These are phyloP conservation scores for Blastomussa wellsi DNA, from an alignment of 92 coral and sea anemone genomes.

Conservation along the genomic window DNA sequence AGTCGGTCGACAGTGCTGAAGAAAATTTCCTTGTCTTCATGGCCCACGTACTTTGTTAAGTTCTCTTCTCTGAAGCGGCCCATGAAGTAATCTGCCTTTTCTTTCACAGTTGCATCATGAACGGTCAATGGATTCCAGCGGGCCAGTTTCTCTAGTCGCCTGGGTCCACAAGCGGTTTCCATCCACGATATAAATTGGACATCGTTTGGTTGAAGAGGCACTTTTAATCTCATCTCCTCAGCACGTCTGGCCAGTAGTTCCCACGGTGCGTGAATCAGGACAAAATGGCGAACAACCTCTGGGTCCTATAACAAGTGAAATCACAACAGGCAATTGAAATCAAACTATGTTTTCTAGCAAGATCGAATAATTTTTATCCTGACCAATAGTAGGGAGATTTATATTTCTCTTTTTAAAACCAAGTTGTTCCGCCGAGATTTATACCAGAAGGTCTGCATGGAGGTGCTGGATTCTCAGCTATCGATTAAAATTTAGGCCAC, in stretches of 20 bases:
- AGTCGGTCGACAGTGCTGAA: conserved; percentile 54
- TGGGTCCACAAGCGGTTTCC: conserved; percentile 54
- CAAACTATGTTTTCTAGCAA: neutral
- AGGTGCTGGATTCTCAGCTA: too few species aligned
- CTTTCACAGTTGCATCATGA: conserved; percentile 60
- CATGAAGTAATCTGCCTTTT: conserved; percentile 71
- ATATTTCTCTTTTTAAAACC: too few species aligned
- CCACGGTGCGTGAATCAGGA: conserved; percentile 84
- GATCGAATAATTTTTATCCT: neutral
- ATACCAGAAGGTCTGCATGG: too few species aligned
- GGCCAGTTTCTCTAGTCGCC: conserved; percentile 38
- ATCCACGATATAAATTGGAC: conserved; percentile 57
- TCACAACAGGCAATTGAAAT: neutral
- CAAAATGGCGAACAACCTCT: conserved; percentile 69
- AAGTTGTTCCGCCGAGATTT: too few species aligned
- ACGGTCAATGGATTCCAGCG: conserved; percentile 67
- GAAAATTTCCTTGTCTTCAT: conserved; percentile 70
- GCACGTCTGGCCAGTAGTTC: conserved; percentile 66
- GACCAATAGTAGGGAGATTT: too few species aligned
- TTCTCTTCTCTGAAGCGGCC: conserved; percentile 71
- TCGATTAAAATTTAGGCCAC: too few species aligned
- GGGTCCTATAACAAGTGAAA: conserved; percentile 44
- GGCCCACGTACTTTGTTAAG: conserved; percentile 46
- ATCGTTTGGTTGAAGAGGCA: conserved; percentile 78
- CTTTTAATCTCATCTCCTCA: conserved; percentile 73